Evolutionary conservation across 2,888 invertebrate species (phyloP).

Genomic region (Gymnoscelis rufifasciata): DNA sequence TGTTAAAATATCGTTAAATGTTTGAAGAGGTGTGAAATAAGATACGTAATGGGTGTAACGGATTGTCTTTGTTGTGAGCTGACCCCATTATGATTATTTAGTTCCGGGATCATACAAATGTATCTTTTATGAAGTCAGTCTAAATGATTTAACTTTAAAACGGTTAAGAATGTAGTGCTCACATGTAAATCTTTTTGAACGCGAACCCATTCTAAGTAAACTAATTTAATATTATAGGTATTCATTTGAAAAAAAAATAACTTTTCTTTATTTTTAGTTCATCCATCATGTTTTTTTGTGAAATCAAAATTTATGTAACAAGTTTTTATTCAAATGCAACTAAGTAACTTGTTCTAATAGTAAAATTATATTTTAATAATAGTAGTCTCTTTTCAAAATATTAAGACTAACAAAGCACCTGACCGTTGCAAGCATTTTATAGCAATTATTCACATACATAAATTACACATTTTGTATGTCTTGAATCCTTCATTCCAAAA

Average conservation of each 20-base stretch:
- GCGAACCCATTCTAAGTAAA: too few relatives aligned
- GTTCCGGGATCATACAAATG: constrained; percentile 15
- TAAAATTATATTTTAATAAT: too few relatives aligned
- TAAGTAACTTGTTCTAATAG: too few relatives aligned
- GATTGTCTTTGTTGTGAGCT: constrained; percentile 46
- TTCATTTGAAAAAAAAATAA: too few relatives aligned
- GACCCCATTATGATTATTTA: constrained; percentile 38
- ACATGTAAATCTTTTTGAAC: too few relatives aligned
- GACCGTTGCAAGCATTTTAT: constrained; percentile 33
- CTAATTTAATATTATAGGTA: too few relatives aligned
- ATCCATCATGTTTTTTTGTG: background rate
- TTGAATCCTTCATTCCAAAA: constrained; percentile 16
- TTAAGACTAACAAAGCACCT: background rate
- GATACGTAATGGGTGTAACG: constrained; percentile 66
- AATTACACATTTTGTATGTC: constrained; percentile 30
- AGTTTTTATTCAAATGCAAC: background rate
- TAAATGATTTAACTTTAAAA: background rate
- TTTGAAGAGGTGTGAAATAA: constrained; percentile 69
- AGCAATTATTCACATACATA: constrained; percentile 68
- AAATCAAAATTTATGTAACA: too few relatives aligned
- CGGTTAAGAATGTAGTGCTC: too few relatives aligned
- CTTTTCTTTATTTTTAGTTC: too few relatives aligned
- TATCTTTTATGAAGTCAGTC: background rate
- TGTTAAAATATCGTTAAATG: constrained; percentile 59
- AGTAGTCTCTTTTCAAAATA: too few relatives aligned